phyloP scores from a whole-genome alignment of 2,113 vertebrate species.

The Oncorhynchus kisutch region DNA sequence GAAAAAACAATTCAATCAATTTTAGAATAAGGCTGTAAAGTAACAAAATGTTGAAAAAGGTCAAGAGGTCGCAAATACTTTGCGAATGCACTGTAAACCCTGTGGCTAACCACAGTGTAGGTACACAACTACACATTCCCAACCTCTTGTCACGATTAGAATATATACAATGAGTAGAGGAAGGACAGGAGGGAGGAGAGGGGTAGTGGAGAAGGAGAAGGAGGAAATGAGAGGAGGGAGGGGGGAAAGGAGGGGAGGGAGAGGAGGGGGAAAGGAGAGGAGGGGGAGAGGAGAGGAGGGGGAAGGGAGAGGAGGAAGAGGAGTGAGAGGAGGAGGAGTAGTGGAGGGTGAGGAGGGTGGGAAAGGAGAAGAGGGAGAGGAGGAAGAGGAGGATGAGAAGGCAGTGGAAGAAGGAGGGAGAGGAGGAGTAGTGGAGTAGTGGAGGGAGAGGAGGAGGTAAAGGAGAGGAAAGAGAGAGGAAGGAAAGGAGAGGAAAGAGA shows the following conservation, averaged over 20 bases:
- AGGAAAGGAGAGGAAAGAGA: background rate
- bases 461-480: background rate
- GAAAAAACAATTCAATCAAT: too few species aligned
- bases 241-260: rapidly evolving
- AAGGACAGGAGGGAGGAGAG: slow-evolving; percentile 22
- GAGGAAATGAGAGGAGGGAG: background rate
- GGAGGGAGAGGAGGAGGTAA: background rate
- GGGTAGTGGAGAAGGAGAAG: background rate
- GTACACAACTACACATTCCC: background rate
- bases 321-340: background rate
- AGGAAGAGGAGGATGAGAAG: background rate
- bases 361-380: background rate
- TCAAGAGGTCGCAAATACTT: too few species aligned
- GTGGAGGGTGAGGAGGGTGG: too few species aligned
- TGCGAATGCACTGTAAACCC: too few species aligned
- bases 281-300: too few species aligned
- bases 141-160: background rate
- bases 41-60: too few species aligned
- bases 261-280: too few species aligned
- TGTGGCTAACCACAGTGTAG: background rate
- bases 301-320: background rate
- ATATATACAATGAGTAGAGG: background rate
- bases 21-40: too few species aligned
- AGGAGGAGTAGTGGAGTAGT: slow-evolving; percentile 10
- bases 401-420: slow-evolving; percentile 13